Evolutionary conservation across 2,888 invertebrate genomes (phyloP).

Genomic region (Heliconius sara): DNA sequence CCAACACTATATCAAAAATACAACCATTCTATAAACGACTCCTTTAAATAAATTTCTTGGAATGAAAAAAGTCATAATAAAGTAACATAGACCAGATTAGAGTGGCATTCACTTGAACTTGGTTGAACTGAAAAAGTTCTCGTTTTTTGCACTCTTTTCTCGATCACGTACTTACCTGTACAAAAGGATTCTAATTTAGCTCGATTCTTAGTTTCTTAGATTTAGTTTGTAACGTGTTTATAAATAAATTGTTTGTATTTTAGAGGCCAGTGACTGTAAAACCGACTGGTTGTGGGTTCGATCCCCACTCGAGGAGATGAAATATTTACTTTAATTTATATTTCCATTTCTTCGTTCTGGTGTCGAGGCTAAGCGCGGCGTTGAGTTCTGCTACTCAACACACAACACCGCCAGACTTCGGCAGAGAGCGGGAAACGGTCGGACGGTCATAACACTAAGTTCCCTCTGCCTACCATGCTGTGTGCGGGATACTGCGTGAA

Average conservation of each 20-base stretch:
- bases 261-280: no score
- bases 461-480: no score
- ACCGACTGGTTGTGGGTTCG: no score
- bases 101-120: constrained; percentile 22
- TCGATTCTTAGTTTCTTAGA: neutral
- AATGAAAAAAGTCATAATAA: constrained; percentile 16
- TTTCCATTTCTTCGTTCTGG: no score
- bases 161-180: constrained; percentile 1
- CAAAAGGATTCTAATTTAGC: constrained; percentile 13
- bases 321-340: no score
- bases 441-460: no score
- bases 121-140: constrained; percentile 10
- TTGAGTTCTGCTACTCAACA: no score
- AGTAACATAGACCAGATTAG: constrained; percentile 4
- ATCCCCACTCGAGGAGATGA: no score
- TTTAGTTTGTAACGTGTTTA: neutral
- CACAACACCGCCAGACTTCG: no score
- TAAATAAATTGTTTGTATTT: neutral
- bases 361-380: no score
- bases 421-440: no score
- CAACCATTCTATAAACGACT: neutral
- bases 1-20: neutral
- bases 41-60: neutral
- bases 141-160: constrained; percentile 9
- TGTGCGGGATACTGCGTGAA: no score